Conservation (phyloP, 2,113 vertebrate genomes). For the Chaenocephalus aceratus region DNA sequence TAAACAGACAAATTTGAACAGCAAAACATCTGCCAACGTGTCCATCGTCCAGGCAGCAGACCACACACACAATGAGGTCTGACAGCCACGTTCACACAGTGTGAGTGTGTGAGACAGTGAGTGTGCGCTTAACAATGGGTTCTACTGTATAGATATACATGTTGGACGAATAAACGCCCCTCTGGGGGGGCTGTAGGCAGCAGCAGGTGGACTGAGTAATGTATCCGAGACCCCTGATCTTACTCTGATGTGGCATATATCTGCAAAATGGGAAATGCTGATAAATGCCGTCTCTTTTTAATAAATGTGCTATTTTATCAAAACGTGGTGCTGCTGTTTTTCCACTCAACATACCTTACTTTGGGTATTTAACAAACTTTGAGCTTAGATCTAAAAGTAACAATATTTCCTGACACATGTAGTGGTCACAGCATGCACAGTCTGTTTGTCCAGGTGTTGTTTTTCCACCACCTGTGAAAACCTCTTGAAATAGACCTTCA, state of each 20-base stretch:
- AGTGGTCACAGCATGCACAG: slow-evolving; percentile 11
- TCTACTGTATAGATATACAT: slow-evolving; percentile 38
- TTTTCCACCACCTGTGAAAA: slow-evolving; percentile 60
- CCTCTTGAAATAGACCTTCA: slow-evolving; percentile 41
- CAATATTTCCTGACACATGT: neutral
- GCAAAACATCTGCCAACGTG: slow-evolving; percentile 18
- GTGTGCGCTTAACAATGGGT: slow-evolving; percentile 28
- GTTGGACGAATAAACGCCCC: slow-evolving; percentile 36
- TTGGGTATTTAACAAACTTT: neutral
- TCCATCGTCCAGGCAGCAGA: slow-evolving; percentile 24
- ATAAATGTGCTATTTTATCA: slow-evolving; percentile 88
- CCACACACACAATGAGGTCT: slow-evolving; percentile 9
- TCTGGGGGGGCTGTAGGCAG: slow-evolving; percentile 38
- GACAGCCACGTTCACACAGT: slow-evolving; percentile 15
- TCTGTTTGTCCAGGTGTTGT: slow-evolving; percentile 71
- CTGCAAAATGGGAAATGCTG: slow-evolving; percentile 71
- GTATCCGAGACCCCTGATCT: slow-evolving; percentile 51
- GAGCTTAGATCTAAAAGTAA: no score
- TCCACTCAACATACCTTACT: neutral
- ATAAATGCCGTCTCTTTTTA: slow-evolving; percentile 79
- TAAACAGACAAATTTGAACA: slow-evolving; percentile 40
- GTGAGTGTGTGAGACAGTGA: slow-evolving; percentile 28
- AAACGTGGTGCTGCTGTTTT: slow-evolving; percentile 48
- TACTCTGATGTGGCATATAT: slow-evolving; percentile 60
- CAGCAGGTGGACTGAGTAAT: slow-evolving; percentile 57